Evolutionary conservation across 2,797 vertebrate genomes (phyloP).

Genomic region (Hephaestus fuliginosus): DNA sequence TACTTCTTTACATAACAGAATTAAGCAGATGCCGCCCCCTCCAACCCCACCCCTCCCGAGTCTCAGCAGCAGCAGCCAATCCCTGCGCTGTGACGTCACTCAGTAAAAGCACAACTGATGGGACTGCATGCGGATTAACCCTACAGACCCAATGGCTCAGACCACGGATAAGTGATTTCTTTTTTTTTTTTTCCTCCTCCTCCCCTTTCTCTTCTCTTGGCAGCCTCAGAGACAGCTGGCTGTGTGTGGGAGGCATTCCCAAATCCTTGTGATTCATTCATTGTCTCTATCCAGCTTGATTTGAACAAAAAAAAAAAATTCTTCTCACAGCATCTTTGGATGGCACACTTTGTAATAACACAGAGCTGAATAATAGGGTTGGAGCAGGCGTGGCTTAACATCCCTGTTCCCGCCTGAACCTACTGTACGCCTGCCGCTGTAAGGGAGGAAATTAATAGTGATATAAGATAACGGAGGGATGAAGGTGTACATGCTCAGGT

Average conservation of each 20-base stretch:
- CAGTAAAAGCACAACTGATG: conserved; percentile 86
- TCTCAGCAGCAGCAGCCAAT: conserved; percentile 76
- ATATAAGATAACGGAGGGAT: background rate
- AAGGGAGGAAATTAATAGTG: conserved; percentile 2
- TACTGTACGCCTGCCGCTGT: background rate
- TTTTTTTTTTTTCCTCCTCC: conserved; percentile 31
- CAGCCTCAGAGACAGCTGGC: conserved; percentile 82
- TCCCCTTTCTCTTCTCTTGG: conserved; percentile 43
- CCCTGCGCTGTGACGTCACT: conserved; percentile 80
- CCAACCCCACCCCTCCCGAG: conserved; percentile 41
- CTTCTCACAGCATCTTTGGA: conserved; percentile 70
- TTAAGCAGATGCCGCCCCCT: conserved; percentile 77
- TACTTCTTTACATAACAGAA: conserved; percentile 86
- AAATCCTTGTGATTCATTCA: conserved; percentile 84
- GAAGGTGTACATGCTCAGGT: background rate
- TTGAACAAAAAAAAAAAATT: conserved; percentile 64
- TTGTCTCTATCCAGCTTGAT: conserved; percentile 81
- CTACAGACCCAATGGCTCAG: conserved; percentile 83
- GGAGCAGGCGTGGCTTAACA: conserved; percentile 33
- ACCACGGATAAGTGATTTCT: conserved; percentile 84
- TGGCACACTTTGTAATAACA: conserved; percentile 63
- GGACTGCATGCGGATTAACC: conserved; percentile 85
- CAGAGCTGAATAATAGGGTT: conserved; percentile 45
- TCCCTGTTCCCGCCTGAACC: conserved; percentile 18
- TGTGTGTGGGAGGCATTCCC: conserved; percentile 80